phyloP scores from a whole-genome alignment of 2,888 invertebrate species.

The Troides aeacus region DNA sequence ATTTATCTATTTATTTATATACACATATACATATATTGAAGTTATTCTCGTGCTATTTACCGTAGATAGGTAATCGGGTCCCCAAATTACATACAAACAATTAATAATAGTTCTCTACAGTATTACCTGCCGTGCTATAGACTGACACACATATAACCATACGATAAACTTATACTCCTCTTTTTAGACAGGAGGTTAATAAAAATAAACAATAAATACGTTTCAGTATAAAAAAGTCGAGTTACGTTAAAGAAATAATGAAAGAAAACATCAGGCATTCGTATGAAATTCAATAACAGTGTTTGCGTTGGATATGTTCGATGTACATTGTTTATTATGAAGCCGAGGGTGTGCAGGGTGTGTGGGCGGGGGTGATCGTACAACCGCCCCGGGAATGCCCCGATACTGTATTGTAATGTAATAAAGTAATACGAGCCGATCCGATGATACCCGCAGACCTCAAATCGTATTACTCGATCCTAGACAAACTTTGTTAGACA shows the following conservation, averaged over 20 bases:
- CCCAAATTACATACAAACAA: no score
- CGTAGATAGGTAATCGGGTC: no score
- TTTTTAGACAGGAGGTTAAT: neutral
- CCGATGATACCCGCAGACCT: constrained; percentile 13
- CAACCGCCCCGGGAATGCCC: constrained; percentile 14
- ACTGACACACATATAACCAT: no score
- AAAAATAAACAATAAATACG: neutral
- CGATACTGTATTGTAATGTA: constrained; percentile 20
- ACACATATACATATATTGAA: no score
- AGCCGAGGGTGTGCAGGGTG: neutral
- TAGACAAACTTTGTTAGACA: constrained; percentile 25
- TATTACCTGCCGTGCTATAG: no score
- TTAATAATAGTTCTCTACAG: no score
- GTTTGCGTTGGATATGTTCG: constrained; percentile 6
- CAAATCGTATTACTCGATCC: constrained; percentile 22
- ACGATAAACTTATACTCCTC: no score
- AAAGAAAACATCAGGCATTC: neutral
- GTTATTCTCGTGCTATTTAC: no score
- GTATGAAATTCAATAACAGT: constrained; percentile 13
- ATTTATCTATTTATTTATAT: no score
- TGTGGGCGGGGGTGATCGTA: constrained; percentile 1
- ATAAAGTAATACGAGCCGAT: constrained; percentile 16
- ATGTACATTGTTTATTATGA: constrained; percentile 9
- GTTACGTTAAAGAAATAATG: neutral
- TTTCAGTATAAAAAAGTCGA: neutral